Percentiles rank a stretch among this genome's conserved stretches.
phyloP scores from a whole-genome alignment of 2,797 vertebrate species.

The Anolis apletophallus region DNA sequence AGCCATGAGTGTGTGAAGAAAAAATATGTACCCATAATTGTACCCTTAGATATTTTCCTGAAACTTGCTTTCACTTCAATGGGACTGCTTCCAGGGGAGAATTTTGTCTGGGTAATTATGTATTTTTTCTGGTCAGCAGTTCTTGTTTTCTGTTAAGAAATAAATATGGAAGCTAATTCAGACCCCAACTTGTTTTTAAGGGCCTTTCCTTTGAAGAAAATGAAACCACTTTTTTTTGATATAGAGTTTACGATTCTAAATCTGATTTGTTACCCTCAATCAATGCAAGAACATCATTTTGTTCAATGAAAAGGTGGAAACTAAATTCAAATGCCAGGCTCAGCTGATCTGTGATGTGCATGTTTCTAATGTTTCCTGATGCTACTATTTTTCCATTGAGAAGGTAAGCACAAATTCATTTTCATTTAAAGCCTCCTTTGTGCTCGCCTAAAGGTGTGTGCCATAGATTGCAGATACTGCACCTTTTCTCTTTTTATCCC shows the following conservation, averaged over 20 bases:
- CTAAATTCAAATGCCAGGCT: slow-evolving; percentile 73
- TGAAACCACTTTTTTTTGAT: slow-evolving; percentile 9
- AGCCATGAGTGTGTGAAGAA: background rate
- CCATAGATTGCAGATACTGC: slow-evolving; percentile 22
- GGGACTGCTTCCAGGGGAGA: background rate
- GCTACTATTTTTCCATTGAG: slow-evolving; percentile 70
- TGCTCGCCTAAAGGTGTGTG: slow-evolving; percentile 48
- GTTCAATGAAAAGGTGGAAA: slow-evolving; percentile 60
- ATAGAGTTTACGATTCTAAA: slow-evolving; percentile 37
- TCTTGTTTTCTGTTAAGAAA: background rate
- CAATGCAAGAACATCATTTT: slow-evolving; percentile 21
- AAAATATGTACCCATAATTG: background rate
- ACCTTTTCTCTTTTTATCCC: slow-evolving; percentile 36
- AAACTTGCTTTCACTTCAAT: background rate
- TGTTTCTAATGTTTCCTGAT: slow-evolving; percentile 67
- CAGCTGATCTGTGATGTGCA: slow-evolving; percentile 68
- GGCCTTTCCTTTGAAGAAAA: slow-evolving; percentile 5
- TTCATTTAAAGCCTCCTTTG: slow-evolving; percentile 67
- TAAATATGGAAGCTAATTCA: slow-evolving; percentile 10
- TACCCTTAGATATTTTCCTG: background rate
- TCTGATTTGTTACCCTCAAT: slow-evolving; percentile 54
- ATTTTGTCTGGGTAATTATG: background rate
- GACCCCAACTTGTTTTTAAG: slow-evolving; percentile 5
- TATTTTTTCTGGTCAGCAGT: background rate
- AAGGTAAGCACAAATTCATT: slow-evolving; percentile 75